These are phyloP conservation scores for Nematostella vectensis DNA, from an alignment of 92 coral and sea anemone species.

Conservation along the genomic window DNA sequence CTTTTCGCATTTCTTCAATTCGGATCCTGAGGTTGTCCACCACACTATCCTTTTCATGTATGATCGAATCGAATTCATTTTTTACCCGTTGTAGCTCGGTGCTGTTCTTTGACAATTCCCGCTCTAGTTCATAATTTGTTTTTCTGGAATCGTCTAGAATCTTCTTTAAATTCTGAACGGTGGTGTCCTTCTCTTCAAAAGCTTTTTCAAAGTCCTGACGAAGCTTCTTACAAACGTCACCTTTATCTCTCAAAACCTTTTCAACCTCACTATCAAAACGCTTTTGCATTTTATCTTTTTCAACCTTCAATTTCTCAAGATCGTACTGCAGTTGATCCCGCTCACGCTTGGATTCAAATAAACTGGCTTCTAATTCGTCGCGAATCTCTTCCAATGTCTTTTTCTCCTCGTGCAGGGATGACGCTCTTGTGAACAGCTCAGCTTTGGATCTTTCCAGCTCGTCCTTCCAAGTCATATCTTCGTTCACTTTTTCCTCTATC, in stretches of 20 bases:
- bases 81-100: conserved; percentile 28
- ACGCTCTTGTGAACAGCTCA: conserved; percentile 20
- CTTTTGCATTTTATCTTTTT: conserved; percentile 18
- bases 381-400: conserved; percentile 29
- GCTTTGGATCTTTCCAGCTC: conserved; percentile 21
- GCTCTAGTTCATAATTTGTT: conserved; percentile 16
- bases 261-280: conserved; percentile 38
- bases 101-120: conserved; percentile 3
- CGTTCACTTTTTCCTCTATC: conserved; percentile 41
- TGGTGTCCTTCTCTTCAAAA: conserved; percentile 43
- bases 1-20: conserved; percentile 27
- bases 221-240: conserved; percentile 39
- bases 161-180: conserved; percentile 26
- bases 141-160: conserved; percentile 22
- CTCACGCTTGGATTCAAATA: conserved; percentile 14
- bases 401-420: conserved; percentile 31
- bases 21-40: conserved; percentile 31
- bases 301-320: conserved; percentile 16
- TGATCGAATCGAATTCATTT: conserved; percentile 41
- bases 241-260: conserved; percentile 39
- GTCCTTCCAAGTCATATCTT: conserved; percentile 13
- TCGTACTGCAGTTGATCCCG: conserved; percentile 12
- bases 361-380: conserved; percentile 30
- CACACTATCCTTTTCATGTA: conserved; percentile 42
- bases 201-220: conserved; percentile 37